Evolutionary conservation across 2,797 vertebrate genomes (phyloP), one percentile per base, ranked within the genome.

Genomic region (Odontamblyopus lacepedii): DNA sequence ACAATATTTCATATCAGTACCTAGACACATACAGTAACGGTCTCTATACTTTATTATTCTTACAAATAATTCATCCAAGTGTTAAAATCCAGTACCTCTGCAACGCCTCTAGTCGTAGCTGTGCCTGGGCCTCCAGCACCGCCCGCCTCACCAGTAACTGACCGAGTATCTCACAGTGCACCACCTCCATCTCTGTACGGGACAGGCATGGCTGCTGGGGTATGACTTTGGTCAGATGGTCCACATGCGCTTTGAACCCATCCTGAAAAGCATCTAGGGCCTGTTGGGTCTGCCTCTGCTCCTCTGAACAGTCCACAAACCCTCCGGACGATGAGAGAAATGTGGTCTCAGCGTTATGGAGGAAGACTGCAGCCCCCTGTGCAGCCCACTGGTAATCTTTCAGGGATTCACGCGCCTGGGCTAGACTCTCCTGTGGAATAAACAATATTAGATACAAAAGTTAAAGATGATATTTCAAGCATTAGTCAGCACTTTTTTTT

Each of bases 321-420:
- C 93, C 91, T 38, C 90, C 81, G 4, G 79, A 69, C 1, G 88
- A 86, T 6, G 86, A 88, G 3, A 87, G 26, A 48, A 95, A 76
- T 63, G 79, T 86, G 72, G 87, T 83, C 84, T 96, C 93, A 0
- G 87, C 90, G 13, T 95, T 90, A 26, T 87, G 75, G 0, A 96
- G 89, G 61, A 94, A 87, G 29, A 55, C 35, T 5, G 85, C 26
- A 0, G 94, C 91, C 69, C 87, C 92, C 44, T 89, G 80, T 69
- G 95, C 83, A 0, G 94, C 92, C 76, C 90, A 82, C 0, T 87
- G 81, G 65, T 95, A 96, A 66, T 86, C 86, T 61, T 91, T 94
- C 64, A 95, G 53, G 32, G 83, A 89, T 67, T 94, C 87, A 70
- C 82, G 91, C 0, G 95, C 93, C 30, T 94, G 92, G 27, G 92